These are phyloP conservation scores for Leptoclinus maculatus DNA, from an alignment of 2,797 vertebrate species.

Conservation along the genomic window DNA sequence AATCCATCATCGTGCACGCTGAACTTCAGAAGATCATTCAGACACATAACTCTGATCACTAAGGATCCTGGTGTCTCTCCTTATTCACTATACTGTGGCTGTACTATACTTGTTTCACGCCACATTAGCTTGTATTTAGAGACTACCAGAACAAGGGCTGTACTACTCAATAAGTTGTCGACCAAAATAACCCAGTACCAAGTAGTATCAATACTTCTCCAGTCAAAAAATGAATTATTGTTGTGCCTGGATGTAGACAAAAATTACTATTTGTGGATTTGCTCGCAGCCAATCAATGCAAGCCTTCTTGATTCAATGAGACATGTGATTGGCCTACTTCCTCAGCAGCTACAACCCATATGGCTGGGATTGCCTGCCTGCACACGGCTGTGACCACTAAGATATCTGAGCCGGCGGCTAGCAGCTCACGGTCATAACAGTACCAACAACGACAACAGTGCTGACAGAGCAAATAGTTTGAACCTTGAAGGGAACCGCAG, in stretches of 20 bases:
- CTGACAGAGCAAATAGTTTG: no score
- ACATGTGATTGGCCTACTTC: no score
- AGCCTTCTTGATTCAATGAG: no score
- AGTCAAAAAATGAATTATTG: not conserved
- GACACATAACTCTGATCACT: slow-evolving; percentile 30
- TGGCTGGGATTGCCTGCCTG: no score
- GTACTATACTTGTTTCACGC: not conserved
- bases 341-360: no score
- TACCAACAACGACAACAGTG: no score
- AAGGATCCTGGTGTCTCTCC: slow-evolving; percentile 19
- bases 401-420: no score
- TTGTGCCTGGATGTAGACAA: not conserved
- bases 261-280: not conserved
- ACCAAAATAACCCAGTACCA: not conserved
- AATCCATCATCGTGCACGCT: slow-evolving; percentile 71
- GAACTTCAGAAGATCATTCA: slow-evolving; percentile 46
- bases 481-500: no score
- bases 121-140: slow-evolving; percentile 1
- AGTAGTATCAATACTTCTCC: not conserved
- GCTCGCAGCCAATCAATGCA: not conserved
- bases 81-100: not conserved
- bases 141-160: not conserved
- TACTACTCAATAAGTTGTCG: not conserved
- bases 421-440: no score
- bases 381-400: no score